These are phyloP conservation scores for Pseudobourletiella spinata DNA, from an alignment of 1,140 invertebrate species.

Conservation along the genomic window DNA sequence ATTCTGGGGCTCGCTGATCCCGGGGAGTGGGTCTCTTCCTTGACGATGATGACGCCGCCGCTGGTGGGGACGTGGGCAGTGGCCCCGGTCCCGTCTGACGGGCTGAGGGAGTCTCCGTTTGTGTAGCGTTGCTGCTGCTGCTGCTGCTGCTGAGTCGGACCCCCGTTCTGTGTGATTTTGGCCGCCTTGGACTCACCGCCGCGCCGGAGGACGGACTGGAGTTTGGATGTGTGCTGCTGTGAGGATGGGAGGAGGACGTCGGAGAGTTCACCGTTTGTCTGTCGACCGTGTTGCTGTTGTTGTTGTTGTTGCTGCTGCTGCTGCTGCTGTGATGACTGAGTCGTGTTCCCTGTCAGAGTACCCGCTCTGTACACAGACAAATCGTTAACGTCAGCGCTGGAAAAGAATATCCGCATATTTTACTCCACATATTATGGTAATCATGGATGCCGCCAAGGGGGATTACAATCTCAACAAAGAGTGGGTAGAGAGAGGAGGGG, in stretches of 20 bases:
- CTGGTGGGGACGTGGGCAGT: slow-evolving; percentile 1
- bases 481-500: too few relatives aligned
- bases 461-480: neutral
- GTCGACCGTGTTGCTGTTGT: neutral
- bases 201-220: slow-evolving; percentile 20
- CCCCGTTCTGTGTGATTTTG: slow-evolving; percentile 10
- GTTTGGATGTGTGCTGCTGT: slow-evolving; percentile 14
- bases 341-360: neutral
- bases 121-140: slow-evolving; percentile 14
- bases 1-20: slow-evolving; percentile 22
- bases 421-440: neutral
- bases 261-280: slow-evolving; percentile 20
- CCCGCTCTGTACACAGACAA: neutral
- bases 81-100: slow-evolving; percentile 4
- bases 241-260: slow-evolving; percentile 16
- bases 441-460: neutral
- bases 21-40: slow-evolving; percentile 30
- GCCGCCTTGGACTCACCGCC: slow-evolving; percentile 14
- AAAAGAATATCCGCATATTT: neutral
- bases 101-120: slow-evolving; percentile 26
- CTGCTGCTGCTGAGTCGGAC: neutral
- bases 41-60: slow-evolving; percentile 25
- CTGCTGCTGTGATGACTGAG: too few relatives aligned
- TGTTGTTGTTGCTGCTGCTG: too few relatives aligned
- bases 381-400: neutral